Evolutionary conservation across 2,888 invertebrate species (phyloP).

Genomic region (Aphodius granarius): DNA sequence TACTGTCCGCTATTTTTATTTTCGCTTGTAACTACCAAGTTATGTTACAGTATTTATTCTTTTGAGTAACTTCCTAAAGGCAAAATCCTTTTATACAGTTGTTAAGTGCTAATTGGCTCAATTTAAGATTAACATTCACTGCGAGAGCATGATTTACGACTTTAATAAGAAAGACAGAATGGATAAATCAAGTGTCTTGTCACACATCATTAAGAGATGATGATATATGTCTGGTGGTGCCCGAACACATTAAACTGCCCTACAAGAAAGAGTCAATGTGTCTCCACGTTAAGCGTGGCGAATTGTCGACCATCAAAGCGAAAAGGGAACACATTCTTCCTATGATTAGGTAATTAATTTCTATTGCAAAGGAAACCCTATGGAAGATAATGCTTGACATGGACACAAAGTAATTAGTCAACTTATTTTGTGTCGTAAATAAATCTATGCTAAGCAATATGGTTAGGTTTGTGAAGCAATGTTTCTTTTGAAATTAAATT

Average conservation of each 20-base stretch:
- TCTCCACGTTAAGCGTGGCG: background rate
- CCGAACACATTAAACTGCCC: background rate
- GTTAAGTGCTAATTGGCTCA: background rate
- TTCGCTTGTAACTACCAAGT: background rate
- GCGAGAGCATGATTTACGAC: background rate
- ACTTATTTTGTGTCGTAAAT: background rate
- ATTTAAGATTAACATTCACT: background rate
- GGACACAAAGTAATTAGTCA: background rate
- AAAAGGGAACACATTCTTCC: background rate
- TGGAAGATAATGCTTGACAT: background rate
- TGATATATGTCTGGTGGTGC: background rate
- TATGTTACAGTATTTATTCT: background rate
- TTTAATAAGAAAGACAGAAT: background rate
- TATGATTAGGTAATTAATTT: background rate
- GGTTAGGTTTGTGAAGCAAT: background rate
- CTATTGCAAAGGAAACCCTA: background rate
- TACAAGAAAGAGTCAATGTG: background rate
- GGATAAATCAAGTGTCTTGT: background rate
- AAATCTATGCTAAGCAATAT: background rate
- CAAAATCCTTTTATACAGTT: background rate
- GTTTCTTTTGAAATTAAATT: background rate
- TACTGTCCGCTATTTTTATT: background rate
- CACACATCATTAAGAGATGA: background rate
- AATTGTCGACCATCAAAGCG: background rate
- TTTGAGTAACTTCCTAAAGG: background rate